phyloP scores from a whole-genome alignment of 2,888 invertebrate genomes.

The Nomada fabriciana region DNA sequence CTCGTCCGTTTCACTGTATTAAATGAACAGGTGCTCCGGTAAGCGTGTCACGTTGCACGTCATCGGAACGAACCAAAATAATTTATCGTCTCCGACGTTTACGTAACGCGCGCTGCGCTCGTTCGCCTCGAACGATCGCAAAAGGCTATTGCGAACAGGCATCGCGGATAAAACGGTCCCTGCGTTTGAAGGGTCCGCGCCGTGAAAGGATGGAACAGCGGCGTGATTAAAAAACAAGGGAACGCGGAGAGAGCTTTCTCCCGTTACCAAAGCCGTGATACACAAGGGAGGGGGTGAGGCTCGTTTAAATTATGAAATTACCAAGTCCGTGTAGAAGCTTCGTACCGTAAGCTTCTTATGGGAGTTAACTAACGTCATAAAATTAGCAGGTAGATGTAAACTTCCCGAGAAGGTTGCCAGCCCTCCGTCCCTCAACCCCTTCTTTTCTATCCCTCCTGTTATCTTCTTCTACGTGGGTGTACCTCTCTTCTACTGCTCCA shows the following conservation, averaged over 20 bases:
- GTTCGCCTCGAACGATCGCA: background rate
- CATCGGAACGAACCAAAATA: conserved; percentile 30
- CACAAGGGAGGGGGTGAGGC: conserved; percentile 38
- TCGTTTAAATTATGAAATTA: conserved; percentile 76
- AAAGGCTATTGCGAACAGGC: conserved; percentile 1
- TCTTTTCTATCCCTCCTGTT: background rate
- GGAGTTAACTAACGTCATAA: conserved; percentile 78
- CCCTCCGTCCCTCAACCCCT: conserved; percentile 14
- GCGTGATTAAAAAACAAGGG: background rate
- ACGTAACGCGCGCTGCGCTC: conserved; percentile 18
- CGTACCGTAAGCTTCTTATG: conserved; percentile 73
- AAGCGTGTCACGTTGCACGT: conserved; percentile 6
- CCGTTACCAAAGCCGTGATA: background rate
- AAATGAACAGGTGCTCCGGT: too few species aligned
- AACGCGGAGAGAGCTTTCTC: conserved; percentile 2
- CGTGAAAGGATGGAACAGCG: background rate
- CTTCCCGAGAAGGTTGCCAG: conserved; percentile 56
- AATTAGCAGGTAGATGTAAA: conserved; percentile 77
- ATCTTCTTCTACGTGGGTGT: background rate
- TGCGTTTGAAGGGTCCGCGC: conserved; percentile 29
- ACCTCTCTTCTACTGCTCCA: conserved; percentile 11
- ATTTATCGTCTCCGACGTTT: conserved; percentile 8
- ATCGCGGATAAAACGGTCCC: background rate
- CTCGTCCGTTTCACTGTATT: too few species aligned
- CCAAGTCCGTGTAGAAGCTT: conserved; percentile 67